Evolutionary conservation across 2,888 invertebrate genomes (phyloP).

Genomic region (Agrenia bidenticulata): DNA sequence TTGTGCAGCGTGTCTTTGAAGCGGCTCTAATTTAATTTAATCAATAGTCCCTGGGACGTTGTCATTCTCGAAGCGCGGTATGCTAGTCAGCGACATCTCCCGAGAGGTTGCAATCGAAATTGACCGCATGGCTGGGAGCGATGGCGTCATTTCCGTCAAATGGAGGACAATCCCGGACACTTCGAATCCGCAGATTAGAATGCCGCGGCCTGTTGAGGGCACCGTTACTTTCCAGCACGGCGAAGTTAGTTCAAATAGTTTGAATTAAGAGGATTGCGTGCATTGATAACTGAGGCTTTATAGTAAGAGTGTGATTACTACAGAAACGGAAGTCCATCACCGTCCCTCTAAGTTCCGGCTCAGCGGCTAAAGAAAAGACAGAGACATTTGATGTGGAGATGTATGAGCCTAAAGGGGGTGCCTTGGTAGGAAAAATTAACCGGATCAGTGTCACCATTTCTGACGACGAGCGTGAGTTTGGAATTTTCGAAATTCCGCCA

Average conservation of each 20-base stretch:
- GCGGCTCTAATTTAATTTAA: no score
- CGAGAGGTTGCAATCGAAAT: conserved; percentile 59
- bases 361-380: conserved; percentile 55
- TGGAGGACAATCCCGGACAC: conserved; percentile 62
- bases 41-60: conserved; percentile 62
- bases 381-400: conserved; percentile 63
- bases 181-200: conserved; percentile 54
- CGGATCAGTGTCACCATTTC: conserved; percentile 61
- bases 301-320: background rate
- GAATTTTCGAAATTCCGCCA: no score
- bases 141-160: conserved; percentile 59
- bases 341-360: conserved; percentile 1
- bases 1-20: no score
- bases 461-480: conserved; percentile 57
- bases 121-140: conserved; percentile 59
- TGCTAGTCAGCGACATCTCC: conserved; percentile 61
- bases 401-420: conserved; percentile 57
- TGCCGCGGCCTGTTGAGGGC: conserved; percentile 54
- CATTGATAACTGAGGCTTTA: no score
- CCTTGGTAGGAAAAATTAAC: conserved; percentile 58
- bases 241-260: conserved; percentile 55
- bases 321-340: conserved; percentile 16
- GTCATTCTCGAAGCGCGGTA: conserved; percentile 61
- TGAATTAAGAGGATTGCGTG: no score
- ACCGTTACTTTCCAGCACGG: conserved; percentile 57